These are phyloP conservation scores for Alentia gelatinosa DNA, from an alignment of 2,888 invertebrate species.

Conservation along the genomic window DNA sequence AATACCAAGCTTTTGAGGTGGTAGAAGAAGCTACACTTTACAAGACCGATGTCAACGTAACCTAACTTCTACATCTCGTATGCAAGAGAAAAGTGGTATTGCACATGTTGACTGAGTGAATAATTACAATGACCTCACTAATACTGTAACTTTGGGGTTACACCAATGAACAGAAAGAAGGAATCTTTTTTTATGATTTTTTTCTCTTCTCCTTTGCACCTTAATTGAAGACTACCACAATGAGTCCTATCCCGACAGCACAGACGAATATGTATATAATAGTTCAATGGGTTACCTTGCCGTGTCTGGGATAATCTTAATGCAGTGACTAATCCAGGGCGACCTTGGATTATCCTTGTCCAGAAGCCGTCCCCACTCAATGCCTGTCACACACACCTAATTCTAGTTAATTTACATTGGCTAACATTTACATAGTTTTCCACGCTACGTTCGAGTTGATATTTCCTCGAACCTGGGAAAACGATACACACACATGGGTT, in stretches of 20 bases:
- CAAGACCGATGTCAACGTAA: slow-evolving; percentile 3
- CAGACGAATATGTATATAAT: background rate
- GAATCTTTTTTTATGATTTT: background rate
- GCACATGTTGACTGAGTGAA: background rate
- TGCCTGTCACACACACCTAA: background rate
- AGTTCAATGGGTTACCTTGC: background rate
- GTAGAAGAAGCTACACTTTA: background rate
- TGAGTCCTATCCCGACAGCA: background rate
- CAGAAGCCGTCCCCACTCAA: background rate
- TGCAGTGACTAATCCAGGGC: background rate
- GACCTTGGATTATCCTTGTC: background rate
- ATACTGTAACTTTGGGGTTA: slow-evolving; percentile 11
- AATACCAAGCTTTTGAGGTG: background rate
- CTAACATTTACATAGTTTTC: background rate
- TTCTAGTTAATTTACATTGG: background rate
- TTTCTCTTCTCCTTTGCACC: background rate
- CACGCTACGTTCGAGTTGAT: too few species aligned
- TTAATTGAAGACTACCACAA: background rate
- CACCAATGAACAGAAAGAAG: background rate
- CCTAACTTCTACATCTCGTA: background rate
- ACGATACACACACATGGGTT: background rate
- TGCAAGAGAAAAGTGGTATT: background rate
- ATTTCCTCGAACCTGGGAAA: too few species aligned
- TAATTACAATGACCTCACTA: background rate
- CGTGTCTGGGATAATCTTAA: background rate